Conservation (phyloP, 1,140 invertebrate species). For the silkworm (Bombyx mori) region ASM3026992v2 NC_085110.1:11924001-11924500, state of each 20-base stretch:
- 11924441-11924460: slow-evolving; percentile 85
- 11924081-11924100: no score
- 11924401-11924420: slow-evolving; percentile 79
- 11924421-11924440: slow-evolving; percentile 89
- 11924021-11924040: no score
- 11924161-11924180: no score
- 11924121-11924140: no score
- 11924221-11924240: neutral
- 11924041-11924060: no score
- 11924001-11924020: no score
- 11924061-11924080: no score
- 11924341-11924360: slow-evolving; percentile 64
- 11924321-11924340: slow-evolving; percentile 79
- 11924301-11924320: slow-evolving; percentile 85
- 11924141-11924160: no score
- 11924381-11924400: slow-evolving; percentile 62
- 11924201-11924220: no score
- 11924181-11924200: no score
- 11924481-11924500: slow-evolving; percentile 31
- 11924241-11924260: neutral
- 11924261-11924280: slow-evolving; percentile 79
- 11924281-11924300: slow-evolving; percentile 93
- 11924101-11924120: no score
- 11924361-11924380: slow-evolving; percentile 47
- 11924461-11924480: slow-evolving; percentile 84